Evolutionary conservation across 2,888 invertebrate species (phyloP), one percentile per base, ranked within the genome.

Genomic region (Platerodrilus igneus): DNA sequence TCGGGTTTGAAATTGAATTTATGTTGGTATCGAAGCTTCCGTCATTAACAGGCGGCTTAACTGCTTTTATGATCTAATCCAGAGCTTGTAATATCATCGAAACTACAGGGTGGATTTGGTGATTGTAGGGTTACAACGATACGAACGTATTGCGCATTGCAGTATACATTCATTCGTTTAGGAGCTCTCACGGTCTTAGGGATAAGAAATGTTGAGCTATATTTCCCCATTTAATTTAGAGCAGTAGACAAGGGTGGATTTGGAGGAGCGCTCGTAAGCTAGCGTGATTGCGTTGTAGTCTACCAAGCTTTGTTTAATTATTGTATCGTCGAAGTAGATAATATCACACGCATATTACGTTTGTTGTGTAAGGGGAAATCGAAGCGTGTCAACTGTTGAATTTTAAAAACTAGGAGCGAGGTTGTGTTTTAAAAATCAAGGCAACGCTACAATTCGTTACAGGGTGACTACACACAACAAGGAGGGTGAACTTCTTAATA

Each of bases 11-110:
- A 53, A 51, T 50, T 48, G 51, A 52, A 55, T 53, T 55, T 52
- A 53, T 50, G 52, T 56, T 56, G 53, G 54, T 56, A 56, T 54
- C 53, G 53, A 54, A 56, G 54, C 54, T 54, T 56, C 51, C 51
- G 56, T 52, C n/a, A n/a, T n/a, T 56, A 54, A 48, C 51, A 48
- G 51, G 52, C 52, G 38, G 53, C 50, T 51, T 49, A 52, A 55
- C 53, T 50, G 53, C 55, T 45, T 51, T 56, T 56, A 56, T 52
- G 51, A 50, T 43, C 50, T 49, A 51, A 53, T 50, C 53, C 52
- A 37, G 41, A 37, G 40, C 32, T 37, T 28, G 45, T 40, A 43
- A 43, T 45, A 37, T 41, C 30, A 29, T 29, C 36, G 31, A 33
- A 37, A 41, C 40, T 37, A 37, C 45, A 31, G 33, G 21, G 35